Percentiles rank a stretch among this genome's conserved stretches.
Evolutionary conservation across 2,888 invertebrate species (phyloP).

Genomic region (Gisinianus flammeolus): DNA sequence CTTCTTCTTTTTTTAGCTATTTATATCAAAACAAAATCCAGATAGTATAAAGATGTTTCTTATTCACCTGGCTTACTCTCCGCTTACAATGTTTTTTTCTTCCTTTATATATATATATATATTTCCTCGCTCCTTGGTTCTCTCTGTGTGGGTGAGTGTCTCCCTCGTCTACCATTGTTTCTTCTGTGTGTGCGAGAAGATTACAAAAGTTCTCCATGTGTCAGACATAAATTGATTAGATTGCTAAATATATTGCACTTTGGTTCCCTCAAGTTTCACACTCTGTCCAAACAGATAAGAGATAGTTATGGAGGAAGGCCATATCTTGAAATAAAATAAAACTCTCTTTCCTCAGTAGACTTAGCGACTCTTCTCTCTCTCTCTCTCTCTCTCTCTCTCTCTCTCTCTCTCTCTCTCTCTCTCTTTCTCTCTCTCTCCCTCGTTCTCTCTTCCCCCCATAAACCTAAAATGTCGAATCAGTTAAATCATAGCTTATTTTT

Average conservation of each 20-base stretch:
- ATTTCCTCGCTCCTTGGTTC: neutral
- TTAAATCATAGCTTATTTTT: slow-evolving; percentile 4
- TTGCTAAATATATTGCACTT: slow-evolving; percentile 40
- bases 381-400: neutral
- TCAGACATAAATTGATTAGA: slow-evolving; percentile 42
- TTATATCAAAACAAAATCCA: neutral
- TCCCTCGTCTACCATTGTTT: slow-evolving; percentile 21
- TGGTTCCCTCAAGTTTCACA: slow-evolving; percentile 5
- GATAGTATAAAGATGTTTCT: neutral
- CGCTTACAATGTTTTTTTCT: neutral
- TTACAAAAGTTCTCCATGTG: slow-evolving; percentile 41
- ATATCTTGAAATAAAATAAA: slow-evolving; percentile 22
- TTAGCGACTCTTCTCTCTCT: neutral
- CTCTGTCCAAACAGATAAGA: neutral
- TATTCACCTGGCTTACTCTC: slow-evolving; percentile 25
- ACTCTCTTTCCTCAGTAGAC: neutral
- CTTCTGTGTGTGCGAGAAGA: slow-evolving; percentile 21
- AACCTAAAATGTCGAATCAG: neutral
- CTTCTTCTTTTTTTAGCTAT: neutral
- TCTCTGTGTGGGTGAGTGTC: slow-evolving; percentile 5
- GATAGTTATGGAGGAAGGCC: neutral
- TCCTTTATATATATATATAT: neutral
- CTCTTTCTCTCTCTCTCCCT: neutral
- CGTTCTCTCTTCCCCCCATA: neutral
- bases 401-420: neutral